phyloP scores from a whole-genome alignment of 2,797 vertebrate species.

The Carcharodon carcharias region DNA sequence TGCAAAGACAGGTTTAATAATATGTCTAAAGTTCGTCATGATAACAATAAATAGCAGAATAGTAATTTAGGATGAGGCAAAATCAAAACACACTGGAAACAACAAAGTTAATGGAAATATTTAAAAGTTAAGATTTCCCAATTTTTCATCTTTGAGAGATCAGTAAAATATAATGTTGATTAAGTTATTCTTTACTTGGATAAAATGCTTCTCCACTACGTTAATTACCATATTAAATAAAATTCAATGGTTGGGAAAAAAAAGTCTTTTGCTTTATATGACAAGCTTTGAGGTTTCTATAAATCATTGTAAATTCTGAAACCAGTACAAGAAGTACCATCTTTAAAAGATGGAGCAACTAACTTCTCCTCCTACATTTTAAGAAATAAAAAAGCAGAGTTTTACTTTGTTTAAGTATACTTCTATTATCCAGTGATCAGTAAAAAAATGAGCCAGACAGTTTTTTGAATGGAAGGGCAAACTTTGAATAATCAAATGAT shows the following conservation, averaged over 20 bases:
- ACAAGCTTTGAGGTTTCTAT: not conserved
- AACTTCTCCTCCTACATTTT: not conserved
- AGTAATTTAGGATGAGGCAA: not conserved
- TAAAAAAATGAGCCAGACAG: not conserved
- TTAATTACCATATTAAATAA: not conserved
- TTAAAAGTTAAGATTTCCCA: not conserved
- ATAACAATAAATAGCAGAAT: not conserved
- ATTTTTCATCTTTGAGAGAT: not conserved
- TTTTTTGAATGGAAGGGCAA: not conserved
- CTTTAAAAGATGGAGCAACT: not conserved
- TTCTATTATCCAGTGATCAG: not conserved
- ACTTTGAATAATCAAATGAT: not conserved
- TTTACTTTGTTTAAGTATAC: not conserved
- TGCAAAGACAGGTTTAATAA: not conserved
- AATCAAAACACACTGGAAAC: not conserved
- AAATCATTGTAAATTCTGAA: not conserved
- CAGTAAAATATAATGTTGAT: not conserved
- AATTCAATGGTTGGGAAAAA: not conserved
- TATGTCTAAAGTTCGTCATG: not conserved
- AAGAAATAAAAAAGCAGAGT: not conserved
- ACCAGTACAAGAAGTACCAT: not conserved
- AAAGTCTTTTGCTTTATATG: not conserved
- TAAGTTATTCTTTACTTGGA: not conserved
- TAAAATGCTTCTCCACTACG: not conserved
- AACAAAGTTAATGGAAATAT: not conserved